These are phyloP conservation scores for Spicauda simplicius DNA, from an alignment of 2,888 invertebrate species.

Conservation along the genomic window DNA sequence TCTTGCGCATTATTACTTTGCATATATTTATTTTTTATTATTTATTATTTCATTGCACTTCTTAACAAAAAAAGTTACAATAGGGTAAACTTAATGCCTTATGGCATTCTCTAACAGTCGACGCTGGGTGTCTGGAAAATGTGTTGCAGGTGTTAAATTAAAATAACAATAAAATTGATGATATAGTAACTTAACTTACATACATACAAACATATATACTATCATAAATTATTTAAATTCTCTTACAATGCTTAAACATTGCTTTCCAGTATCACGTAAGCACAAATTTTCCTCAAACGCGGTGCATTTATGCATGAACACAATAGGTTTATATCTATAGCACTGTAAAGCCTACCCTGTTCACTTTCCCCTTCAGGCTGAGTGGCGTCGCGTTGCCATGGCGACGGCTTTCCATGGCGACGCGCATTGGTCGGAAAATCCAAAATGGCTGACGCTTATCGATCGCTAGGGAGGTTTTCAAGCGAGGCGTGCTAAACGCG, in stretches of 20 bases:
- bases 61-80: no score
- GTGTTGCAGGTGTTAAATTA: no score
- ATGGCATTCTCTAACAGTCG: no score
- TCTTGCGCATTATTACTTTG: no score
- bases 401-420: constrained; percentile 76
- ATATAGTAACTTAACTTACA: no score
- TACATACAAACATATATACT: no score
- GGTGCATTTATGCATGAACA: constrained; percentile 15
- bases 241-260: not conserved
- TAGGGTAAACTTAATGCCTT: no score
- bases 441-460: constrained; percentile 79
- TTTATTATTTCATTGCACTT: no score
- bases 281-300: not conserved
- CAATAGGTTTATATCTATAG: constrained; percentile 32
- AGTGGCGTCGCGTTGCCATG: constrained; percentile 64
- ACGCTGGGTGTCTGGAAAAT: no score
- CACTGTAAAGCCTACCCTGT: constrained; percentile 64
- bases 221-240: not conserved
- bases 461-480: constrained; percentile 66
- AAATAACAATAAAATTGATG: no score
- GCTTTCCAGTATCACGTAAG: not conserved
- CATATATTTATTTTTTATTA: no score
- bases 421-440: constrained; percentile 84
- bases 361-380: constrained; percentile 74
- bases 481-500: constrained; percentile 57